Evolutionary conservation across 2,113 vertebrate species (phyloP).

Genomic region (Delphinapterus leucas): DNA sequence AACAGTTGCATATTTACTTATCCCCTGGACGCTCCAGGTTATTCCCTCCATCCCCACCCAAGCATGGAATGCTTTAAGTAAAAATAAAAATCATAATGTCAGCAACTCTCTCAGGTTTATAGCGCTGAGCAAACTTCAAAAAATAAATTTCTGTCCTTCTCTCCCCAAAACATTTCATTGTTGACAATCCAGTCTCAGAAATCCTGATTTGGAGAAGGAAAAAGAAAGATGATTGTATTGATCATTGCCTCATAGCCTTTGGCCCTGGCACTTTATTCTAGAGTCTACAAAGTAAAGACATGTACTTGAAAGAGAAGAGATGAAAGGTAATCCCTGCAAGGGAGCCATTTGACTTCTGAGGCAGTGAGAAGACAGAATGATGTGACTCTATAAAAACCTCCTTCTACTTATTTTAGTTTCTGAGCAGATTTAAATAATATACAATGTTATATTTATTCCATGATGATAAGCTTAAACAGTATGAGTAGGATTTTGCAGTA

Average conservation of each 20-base stretch:
- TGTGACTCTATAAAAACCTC: not conserved
- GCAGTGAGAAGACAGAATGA: not conserved
- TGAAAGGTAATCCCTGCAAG: not conserved
- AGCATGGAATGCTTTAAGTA: not conserved
- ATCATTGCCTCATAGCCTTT: not conserved
- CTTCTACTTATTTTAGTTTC: not conserved
- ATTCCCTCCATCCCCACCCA: not conserved
- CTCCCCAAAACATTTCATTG: not conserved
- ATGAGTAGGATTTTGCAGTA: not conserved
- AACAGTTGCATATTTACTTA: not conserved
- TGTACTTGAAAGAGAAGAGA: not conserved
- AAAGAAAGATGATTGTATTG: not conserved
- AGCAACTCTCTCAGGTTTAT: not conserved
- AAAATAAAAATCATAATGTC: not conserved
- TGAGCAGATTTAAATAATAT: not conserved
- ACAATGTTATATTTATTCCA: not conserved
- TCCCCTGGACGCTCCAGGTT: not conserved
- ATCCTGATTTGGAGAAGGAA: not conserved
- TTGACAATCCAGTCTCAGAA: not conserved
- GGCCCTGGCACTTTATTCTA: not conserved
- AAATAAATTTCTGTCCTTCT: not conserved
- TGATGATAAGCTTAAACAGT: not conserved
- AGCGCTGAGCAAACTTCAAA: not conserved
- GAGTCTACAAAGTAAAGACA: fast-evolving
- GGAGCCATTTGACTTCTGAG: not conserved